Base-by-base conservation (phyloP, 2,888 invertebrate species). In the Arctia plantaginis region DNA sequence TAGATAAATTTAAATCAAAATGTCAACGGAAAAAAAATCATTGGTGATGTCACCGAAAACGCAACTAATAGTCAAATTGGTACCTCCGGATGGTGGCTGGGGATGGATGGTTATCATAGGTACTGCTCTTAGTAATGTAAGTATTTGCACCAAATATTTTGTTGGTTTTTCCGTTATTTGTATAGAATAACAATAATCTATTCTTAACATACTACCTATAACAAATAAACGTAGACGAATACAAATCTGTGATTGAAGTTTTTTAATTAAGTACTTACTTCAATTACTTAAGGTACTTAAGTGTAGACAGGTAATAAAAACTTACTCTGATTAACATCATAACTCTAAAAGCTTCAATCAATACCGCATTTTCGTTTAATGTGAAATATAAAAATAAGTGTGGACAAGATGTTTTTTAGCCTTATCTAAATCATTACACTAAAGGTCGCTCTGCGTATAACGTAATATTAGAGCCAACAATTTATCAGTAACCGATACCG, bases 41-140 rank as follows among this genome's bases (percentile, higher is more conserved):
- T 80, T 91, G 77, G 85, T 82, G 47, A 65, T 82, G 47, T 77
- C 85, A 73, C 87, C 83, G 44, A 91, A 84, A 79, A 90, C 88
- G 27, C 90, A 92, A 80, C 95, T 91, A 85, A 90, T 90, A 76
- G 89, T 90, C 55, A 95, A 91, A 87, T 85, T 94, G 74, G 89
- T 96, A 47, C 95, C 96, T 0, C 97, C 97, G 0, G 97, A 98
- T 88, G 97, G 97, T 59, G 97, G 97, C 0, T 97, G 97, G 97
- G 97, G 97, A 0, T 97, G 97, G 97, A 95, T 97, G 91, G 96
- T 97, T 3, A 95, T 97, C 10, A 87, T 96, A 70, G 97, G 97
- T 65, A 96, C 96, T 39, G 97, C 97, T 66, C 79, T 97, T 20
- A 96, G 96, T 77, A 97, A 97, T 92, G 97, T 97, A 93, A 96